Conservation (phyloP, 2,888 invertebrate genomes). For the Tipula unca region DNA sequence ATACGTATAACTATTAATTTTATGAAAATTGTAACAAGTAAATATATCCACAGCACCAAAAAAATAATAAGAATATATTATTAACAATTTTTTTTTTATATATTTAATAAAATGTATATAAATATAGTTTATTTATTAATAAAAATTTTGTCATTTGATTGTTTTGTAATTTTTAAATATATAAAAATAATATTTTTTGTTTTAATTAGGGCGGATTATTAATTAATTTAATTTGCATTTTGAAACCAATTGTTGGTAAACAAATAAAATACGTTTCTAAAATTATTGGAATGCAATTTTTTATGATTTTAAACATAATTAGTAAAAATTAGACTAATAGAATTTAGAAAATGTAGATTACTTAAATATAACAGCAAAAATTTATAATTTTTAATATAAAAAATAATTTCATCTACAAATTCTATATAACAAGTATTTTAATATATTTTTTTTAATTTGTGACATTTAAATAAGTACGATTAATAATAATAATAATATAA, state of each 20-base stretch:
- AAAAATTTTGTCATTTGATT: not conserved
- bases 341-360: not conserved
- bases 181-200: not conserved
- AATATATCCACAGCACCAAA: conserved; percentile 4
- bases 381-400: not conserved
- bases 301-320: not conserved
- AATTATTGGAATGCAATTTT: conserved; percentile 2
- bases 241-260: not conserved
- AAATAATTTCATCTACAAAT: conserved; percentile 14
- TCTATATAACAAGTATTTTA: not conserved
- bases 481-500: not conserved
- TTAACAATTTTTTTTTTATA: not conserved
- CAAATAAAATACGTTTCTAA: not conserved
- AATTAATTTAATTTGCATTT: not conserved
- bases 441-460: not conserved
- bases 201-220: not conserved
- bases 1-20: not conserved
- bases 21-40: not conserved
- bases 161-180: not conserved
- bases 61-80: not conserved
- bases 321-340: not conserved
- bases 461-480: not conserved
- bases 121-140: not conserved
- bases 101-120: not conserved
- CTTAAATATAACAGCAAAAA: conserved; percentile 3